phyloP scores from a whole-genome alignment of 2,888 invertebrate genomes.

The Hyppa rectilinea region DNA sequence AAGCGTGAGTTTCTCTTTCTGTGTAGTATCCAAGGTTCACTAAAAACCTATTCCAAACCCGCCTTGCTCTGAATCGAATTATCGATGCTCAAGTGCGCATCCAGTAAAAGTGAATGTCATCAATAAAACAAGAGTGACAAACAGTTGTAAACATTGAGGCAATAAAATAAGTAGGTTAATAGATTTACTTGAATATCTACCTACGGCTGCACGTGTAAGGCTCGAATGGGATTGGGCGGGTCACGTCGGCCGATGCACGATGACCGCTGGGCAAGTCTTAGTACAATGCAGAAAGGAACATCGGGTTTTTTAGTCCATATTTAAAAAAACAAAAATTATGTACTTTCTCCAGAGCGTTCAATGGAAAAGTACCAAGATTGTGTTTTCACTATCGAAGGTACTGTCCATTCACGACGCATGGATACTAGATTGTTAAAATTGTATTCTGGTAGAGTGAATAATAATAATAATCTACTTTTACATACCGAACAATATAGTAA shows the following conservation, averaged over 20 bases:
- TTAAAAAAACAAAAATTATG: no score
- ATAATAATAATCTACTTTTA: no score
- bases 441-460: background rate
- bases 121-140: constrained; percentile 47
- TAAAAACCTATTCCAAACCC: background rate
- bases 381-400: background rate
- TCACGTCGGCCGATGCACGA: no score
- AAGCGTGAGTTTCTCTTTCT: background rate
- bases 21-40: background rate
- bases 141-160: constrained; percentile 50
- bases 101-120: constrained; percentile 42
- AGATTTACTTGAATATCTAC: constrained; percentile 57
- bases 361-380: background rate
- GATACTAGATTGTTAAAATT: background rate
- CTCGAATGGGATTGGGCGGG: no score
- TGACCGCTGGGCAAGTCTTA: no score
- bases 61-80: constrained; percentile 6
- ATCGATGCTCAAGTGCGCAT: constrained; percentile 26
- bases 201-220: no score
- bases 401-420: background rate
- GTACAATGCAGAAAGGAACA: no score
- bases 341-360: background rate
- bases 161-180: constrained; percentile 58
- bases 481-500: background rate
- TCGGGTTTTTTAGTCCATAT: no score